Evolutionary conservation across 2,797 vertebrate genomes (phyloP), one percentile per base, ranked within the genome.

Genomic region (Discoglossus pictus): DNA sequence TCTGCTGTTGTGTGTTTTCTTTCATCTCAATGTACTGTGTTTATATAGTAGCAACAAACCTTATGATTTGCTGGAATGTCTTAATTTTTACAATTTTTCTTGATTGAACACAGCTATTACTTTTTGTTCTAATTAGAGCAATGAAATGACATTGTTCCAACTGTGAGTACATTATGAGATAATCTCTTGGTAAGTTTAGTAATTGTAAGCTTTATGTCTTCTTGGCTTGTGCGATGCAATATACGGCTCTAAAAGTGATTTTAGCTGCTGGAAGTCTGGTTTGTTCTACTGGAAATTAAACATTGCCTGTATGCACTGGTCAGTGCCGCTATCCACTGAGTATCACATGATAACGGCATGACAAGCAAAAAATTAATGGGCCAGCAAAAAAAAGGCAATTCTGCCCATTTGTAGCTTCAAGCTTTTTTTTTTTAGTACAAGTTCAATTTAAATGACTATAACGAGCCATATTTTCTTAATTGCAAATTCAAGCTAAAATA

Each of bases 141-240:
- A 63, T 51, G n/a, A 43, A 59, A 21, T 59, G 43, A 70, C 60
- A 70, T 40, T 70, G 40, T 24, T 70, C 68, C 68, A 58, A 62
- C 68, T 70, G 68, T 70, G 68, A 70, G 43, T 50, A 50, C 59
- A 55, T 63, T 63, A 64, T 67, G 64, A 50, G 46, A 42, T 67
- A 67, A 67, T 55, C 43, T 50, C 60, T 63, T 70, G 44, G 48
- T 63, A 70, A 70, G 40, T 62, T 61, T 55, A 47, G 59, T 70
- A 70, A 69, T 54, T 61, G 56, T 61, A 40, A 36, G 58, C 61
- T 54, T 69, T 61, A 61, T 54, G 40, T 69, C 58, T 61, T 61
- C 40, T 61, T 69, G 58, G 39, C 66, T 61, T 47, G 10, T 69
- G 16, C 42, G 16, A 31, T 46, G 21, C 16, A 23, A 18, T 40